Percentiles rank a stretch among this genome's conserved stretches.
Conservation (phyloP, 2,797 vertebrate species). For the Cynopterus sphinx region DNA sequence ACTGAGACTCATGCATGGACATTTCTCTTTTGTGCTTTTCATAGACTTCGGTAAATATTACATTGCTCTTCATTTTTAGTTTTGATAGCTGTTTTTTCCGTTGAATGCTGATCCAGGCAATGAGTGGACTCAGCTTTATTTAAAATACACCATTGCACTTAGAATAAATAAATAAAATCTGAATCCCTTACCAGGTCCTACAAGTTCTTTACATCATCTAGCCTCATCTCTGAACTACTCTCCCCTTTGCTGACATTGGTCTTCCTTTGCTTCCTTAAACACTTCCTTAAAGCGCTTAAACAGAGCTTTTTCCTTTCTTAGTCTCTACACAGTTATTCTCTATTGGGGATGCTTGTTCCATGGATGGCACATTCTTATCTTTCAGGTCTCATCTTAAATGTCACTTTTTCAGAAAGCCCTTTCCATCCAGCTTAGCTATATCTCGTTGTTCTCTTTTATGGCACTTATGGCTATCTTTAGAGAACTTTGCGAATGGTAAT, state of each 20-base stretch:
- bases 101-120: not conserved
- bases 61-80: slow-evolving; percentile 21
- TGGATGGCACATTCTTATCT: not conserved
- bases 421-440: not conserved
- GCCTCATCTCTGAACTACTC: not conserved
- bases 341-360: not conserved
- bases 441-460: not conserved
- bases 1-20: slow-evolving; percentile 23
- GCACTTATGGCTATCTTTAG: not conserved
- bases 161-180: not conserved
- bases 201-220: not conserved
- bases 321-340: not conserved
- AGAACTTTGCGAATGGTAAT: not conserved
- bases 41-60: not conserved
- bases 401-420: not conserved
- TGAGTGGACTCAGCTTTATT: not conserved
- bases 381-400: not conserved
- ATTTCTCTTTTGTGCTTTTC: not conserved
- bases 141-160: not conserved
- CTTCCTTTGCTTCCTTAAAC: not conserved
- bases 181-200: not conserved
- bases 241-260: not conserved
- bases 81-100: not conserved
- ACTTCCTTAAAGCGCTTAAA: not conserved
- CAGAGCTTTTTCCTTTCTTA: not conserved